Evolutionary conservation across 2,888 invertebrate genomes (phyloP).

Genomic region (Holacanthella duospinosa): DNA sequence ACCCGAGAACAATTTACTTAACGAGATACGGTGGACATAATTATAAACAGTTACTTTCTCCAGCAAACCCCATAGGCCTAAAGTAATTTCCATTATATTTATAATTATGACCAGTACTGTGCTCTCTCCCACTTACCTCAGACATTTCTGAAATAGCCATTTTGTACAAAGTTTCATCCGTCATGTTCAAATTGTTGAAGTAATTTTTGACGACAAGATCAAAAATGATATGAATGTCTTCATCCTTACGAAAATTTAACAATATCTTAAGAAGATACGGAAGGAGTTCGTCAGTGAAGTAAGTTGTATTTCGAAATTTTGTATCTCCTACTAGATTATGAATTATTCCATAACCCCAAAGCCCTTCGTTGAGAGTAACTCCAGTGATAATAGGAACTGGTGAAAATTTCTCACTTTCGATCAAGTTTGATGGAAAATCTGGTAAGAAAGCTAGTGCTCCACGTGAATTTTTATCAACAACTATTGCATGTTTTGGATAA

Average conservation of each 20-base stretch:
- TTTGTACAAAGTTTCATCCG: conserved; percentile 20
- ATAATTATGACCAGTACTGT: too few relatives aligned
- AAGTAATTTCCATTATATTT: too few relatives aligned
- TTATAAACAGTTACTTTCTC: too few relatives aligned
- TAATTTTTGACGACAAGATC: conserved; percentile 34
- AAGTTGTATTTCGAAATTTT: conserved; percentile 27
- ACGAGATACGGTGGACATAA: too few relatives aligned
- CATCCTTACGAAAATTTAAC: conserved; percentile 18
- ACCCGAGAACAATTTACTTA: too few relatives aligned
- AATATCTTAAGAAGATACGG: conserved; percentile 19
- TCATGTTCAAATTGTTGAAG: conserved; percentile 29
- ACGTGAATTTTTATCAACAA: conserved; percentile 28
- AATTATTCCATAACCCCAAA: conserved; percentile 17
- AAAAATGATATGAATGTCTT: conserved; percentile 24
- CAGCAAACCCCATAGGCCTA: too few relatives aligned
- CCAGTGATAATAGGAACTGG: conserved; percentile 33
- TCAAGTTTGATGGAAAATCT: conserved; percentile 25
- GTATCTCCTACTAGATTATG: conserved; percentile 19
- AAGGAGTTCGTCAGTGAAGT: conserved; percentile 26
- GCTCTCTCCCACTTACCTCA: conserved; percentile 17
- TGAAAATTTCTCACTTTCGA: conserved; percentile 30
- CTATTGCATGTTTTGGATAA: conserved; percentile 27
- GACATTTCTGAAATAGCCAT: conserved; percentile 22
- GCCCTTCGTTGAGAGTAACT: conserved; percentile 18
- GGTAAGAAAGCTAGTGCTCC: conserved; percentile 32